phyloP scores from a whole-genome alignment of 2,113 vertebrate species.

The Podarcis muralis region DNA sequence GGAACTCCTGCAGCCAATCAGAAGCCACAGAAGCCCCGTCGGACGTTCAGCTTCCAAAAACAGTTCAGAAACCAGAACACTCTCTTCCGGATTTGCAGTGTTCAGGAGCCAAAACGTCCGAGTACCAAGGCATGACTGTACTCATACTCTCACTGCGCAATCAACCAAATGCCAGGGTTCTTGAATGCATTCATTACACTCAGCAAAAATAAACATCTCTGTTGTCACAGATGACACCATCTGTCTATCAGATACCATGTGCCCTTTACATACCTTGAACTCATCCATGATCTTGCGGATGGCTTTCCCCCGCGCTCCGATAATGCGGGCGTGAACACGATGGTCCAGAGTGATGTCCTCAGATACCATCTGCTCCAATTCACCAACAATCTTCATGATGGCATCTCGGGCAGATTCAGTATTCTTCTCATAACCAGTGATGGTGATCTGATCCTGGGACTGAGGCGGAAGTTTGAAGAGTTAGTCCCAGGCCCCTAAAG shows the following conservation, averaged over 20 bases:
- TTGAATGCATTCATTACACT: background rate
- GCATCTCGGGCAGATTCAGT: constrained; percentile 91
- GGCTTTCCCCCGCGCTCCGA: constrained; percentile 94
- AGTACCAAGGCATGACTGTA: no score
- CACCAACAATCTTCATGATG: constrained; percentile 91
- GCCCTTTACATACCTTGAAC: constrained; percentile 84
- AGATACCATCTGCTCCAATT: constrained; percentile 96
- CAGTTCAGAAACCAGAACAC: no score
- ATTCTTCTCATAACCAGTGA: constrained; percentile 96
- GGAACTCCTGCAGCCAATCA: no score
- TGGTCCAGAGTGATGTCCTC: constrained; percentile 94
- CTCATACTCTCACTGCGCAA: background rate
- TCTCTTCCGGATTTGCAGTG: no score
- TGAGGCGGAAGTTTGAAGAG: background rate
- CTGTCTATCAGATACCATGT: background rate
- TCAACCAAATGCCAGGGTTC: background rate
- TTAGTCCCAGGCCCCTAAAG: background rate
- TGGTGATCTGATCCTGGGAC: constrained; percentile 94
- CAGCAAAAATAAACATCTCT: background rate
- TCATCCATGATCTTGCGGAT: constrained; percentile 99
- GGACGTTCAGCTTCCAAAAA: no score
- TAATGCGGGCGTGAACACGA: constrained; percentile 95
- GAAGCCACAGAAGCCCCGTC: no score
- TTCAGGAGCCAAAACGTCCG: no score
- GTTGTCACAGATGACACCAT: background rate